Evolutionary conservation across 2,113 vertebrate species (phyloP), one percentile per base, ranked within the genome.

Genomic region (Takifugu bimaculatus): DNA sequence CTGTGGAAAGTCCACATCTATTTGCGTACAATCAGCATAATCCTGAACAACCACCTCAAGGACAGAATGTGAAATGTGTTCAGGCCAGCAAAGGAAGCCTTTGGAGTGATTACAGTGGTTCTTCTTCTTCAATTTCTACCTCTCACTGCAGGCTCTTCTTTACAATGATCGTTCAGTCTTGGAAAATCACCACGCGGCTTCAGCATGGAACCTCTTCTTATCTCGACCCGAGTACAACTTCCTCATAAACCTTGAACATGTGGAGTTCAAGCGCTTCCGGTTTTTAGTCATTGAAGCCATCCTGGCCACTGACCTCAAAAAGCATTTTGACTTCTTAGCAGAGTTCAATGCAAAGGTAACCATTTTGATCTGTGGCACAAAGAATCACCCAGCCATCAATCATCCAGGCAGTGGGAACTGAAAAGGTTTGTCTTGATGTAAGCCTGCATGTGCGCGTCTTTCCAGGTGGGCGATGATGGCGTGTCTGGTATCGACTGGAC

Each of bases 261-360:
- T 96, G 75, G 97, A 98, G 85, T 99, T 99, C 88, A 99, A 99
- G 68, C 94, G 97, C 74, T 99, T 99, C 82, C 96, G 97, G 49
- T 99, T 99, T 83, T 92, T 99, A 1, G 96, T 99, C 70, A 99
- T 99, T 4, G 97, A 99, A 89, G 97, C 97, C 44, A 98, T 99
- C 72, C 87, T 99, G 74, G 97, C 97, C 73, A 99, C 97, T 0
- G 97, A 99, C 84, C 91, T 99, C 68, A 99, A 99, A 90, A 98
- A 98, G 85, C 97, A 99, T 86, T 99, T 99, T 50, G 97, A 99
- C 85, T 99, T 99, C 13, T 90, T 99, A 1, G 93, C 96, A 66
- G 96, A 93, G 77, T 96, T 99, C 84, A 99, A 98, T 10, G 91
- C 95, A 72, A 99, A 99, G 95, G 97, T 98, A 89, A 89, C 3